Conservation (phyloP, 1,140 invertebrate species). For the Pentalonia nigronervosa region DNA sequence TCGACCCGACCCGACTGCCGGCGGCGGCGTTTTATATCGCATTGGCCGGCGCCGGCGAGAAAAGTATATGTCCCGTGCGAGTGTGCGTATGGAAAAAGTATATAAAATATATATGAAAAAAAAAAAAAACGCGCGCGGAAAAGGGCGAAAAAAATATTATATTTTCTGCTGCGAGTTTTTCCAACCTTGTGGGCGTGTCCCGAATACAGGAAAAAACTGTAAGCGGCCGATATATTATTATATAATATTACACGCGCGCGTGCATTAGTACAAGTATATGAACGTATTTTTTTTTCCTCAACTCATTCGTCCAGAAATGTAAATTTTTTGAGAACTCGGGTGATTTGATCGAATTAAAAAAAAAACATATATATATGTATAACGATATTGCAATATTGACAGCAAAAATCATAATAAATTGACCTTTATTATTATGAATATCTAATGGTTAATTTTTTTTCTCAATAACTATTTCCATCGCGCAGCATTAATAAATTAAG, state of each 20-base stretch:
- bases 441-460: no score
- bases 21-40: conserved; percentile 14
- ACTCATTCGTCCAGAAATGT: background rate
- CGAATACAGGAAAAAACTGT: conserved; percentile 55
- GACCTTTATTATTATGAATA: no score
- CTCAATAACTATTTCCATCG: no score
- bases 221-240: background rate
- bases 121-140: background rate
- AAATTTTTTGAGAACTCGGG: background rate
- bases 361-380: no score
- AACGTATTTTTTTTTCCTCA: background rate
- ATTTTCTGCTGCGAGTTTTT: conserved; percentile 14
- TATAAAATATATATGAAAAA: background rate
- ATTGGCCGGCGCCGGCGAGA: background rate
- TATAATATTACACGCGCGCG: background rate
- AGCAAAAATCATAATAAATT: background rate
- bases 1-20: background rate
- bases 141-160: conserved; percentile 28
- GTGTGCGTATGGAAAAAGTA: background rate
- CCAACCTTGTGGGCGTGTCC: conserved; percentile 9
- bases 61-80: background rate
- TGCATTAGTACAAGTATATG: background rate
- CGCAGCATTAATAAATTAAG: background rate
- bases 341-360: background rate
- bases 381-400: no score